phyloP scores from a whole-genome alignment of 2,113 vertebrate genomes.

The Chaetura pelagica region DNA sequence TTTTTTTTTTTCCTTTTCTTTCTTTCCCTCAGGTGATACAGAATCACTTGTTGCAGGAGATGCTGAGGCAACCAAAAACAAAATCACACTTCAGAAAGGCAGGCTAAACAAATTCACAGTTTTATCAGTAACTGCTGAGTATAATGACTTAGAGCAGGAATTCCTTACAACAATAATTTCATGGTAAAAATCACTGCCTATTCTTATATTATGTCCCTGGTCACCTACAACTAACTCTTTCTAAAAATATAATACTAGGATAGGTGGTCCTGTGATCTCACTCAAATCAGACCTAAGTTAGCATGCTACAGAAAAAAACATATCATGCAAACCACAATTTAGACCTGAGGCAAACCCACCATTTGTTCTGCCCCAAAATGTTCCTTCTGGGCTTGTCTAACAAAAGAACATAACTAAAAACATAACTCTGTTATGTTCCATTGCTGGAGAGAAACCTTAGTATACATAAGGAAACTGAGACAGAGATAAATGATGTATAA shows the following conservation, averaged over 20 bases:
- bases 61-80: background rate
- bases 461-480: background rate
- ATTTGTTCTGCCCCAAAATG: background rate
- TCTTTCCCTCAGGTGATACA: background rate
- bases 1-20: too few species aligned
- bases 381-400: background rate
- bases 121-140: background rate
- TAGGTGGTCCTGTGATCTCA: background rate
- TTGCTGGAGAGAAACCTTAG: background rate
- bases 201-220: background rate
- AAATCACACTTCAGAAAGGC: background rate
- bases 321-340: background rate
- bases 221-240: background rate
- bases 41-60: background rate
- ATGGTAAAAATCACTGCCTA: background rate
- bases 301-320: background rate
- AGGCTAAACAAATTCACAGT: background rate
- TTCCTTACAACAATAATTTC: background rate
- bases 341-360: background rate
- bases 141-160: background rate
- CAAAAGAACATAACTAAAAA: too few species aligned
- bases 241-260: background rate
- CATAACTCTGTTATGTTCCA: rapidly evolving
- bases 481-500: background rate
- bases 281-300: background rate